Evolutionary conservation across 1,140 invertebrate species (phyloP).

Genomic region (Anadara kagoshimensis): DNA sequence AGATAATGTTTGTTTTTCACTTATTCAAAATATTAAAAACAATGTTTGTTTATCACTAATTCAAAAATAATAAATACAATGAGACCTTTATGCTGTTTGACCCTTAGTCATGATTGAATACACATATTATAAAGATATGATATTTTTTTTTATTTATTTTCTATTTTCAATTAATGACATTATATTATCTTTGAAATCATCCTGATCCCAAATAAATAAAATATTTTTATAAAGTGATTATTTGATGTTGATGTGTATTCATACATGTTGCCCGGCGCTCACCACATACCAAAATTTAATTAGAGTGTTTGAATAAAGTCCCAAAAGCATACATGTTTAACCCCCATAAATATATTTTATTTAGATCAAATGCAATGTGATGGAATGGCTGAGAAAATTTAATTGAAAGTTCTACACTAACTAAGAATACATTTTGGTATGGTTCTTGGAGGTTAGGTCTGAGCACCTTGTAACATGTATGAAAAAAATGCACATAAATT

Average conservation of each 20-base stretch:
- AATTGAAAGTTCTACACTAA: neutral
- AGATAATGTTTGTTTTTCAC: too few relatives aligned
- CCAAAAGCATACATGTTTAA: neutral
- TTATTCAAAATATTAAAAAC: neutral
- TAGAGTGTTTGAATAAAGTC: neutral
- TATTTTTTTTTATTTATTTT: too few relatives aligned
- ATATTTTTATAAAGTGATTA: neutral
- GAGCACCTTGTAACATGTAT: conserved; percentile 2
- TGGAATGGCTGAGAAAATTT: neutral
- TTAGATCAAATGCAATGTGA: neutral
- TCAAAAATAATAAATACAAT: neutral
- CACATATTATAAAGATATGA: neutral
- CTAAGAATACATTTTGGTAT: neutral
- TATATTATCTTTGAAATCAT: neutral
- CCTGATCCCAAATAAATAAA: neutral
- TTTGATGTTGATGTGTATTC: neutral
- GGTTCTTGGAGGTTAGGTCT: conserved; percentile 2
- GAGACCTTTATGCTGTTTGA: conserved; percentile 1
- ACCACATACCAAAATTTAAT: neutral
- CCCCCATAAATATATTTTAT: neutral
- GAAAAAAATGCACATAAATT: too few relatives aligned
- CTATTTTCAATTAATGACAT: too few relatives aligned
- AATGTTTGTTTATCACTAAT: neutral
- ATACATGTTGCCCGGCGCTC: conserved; percentile 11
- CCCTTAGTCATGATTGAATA: conserved; percentile 5